phyloP scores from a whole-genome alignment of 2,113 vertebrate species.

The Pterophyllum scalare region DNA sequence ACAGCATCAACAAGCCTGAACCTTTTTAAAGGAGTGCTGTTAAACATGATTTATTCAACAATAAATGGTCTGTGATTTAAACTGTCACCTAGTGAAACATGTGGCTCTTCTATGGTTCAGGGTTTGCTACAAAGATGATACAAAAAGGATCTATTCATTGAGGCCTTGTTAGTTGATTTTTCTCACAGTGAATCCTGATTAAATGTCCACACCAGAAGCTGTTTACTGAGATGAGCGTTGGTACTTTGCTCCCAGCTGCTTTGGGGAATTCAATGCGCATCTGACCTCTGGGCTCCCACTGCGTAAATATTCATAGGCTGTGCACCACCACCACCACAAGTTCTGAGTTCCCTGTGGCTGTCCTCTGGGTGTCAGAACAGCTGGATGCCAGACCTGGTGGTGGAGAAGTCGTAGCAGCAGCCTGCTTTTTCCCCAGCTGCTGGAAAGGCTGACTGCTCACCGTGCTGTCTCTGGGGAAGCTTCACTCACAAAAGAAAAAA shows the following conservation, averaged over 20 bases:
- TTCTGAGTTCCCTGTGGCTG: background rate
- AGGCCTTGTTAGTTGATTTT: background rate
- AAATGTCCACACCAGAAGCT: background rate
- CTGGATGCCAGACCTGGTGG: conserved; percentile 72
- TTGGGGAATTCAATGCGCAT: background rate
- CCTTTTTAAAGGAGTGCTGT: background rate
- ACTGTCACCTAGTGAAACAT: background rate
- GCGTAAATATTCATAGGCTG: background rate
- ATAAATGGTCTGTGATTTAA: background rate
- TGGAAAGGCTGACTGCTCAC: conserved; percentile 53
- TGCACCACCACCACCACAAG: background rate
- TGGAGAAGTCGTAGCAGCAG: background rate
- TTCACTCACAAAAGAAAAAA: conserved; percentile 31
- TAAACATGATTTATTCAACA: background rate
- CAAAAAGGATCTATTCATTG: background rate
- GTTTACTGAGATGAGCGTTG: background rate
- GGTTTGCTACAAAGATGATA: background rate
- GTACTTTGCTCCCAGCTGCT: background rate
- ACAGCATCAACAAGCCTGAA: background rate
- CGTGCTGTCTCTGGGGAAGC: conserved; percentile 29
- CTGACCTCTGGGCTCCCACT: background rate
- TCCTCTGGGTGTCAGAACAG: conserved; percentile 56
- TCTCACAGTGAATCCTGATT: background rate
- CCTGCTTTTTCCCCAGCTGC: conserved; percentile 21
- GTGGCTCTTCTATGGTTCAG: background rate